Conservation (phyloP, 2,888 invertebrate species). For the Halictus quadricinctus region DNA sequence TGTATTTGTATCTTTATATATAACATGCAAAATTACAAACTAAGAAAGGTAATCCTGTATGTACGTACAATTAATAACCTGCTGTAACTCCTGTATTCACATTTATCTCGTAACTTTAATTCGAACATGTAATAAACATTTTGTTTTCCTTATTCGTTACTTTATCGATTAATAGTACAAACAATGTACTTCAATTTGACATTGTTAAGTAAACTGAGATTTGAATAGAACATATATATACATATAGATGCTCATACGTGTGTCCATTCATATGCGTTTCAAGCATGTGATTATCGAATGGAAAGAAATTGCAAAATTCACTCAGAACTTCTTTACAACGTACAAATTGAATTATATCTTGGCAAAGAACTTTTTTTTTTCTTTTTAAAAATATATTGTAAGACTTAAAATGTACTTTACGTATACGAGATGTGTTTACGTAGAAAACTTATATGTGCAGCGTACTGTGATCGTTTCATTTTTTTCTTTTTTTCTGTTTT, state of each 20-base stretch:
- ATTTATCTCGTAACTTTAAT: slow-evolving; percentile 58
- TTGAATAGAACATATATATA: slow-evolving; percentile 15
- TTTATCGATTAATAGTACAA: slow-evolving; percentile 56
- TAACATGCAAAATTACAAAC: slow-evolving; percentile 76
- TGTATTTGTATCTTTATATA: slow-evolving; percentile 42
- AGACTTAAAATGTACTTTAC: slow-evolving; percentile 4
- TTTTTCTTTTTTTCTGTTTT: not conserved
- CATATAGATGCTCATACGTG: not conserved
- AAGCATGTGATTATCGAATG: slow-evolving; percentile 10
- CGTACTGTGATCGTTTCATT: not conserved
- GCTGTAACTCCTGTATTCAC: slow-evolving; percentile 65
- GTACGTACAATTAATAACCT: slow-evolving; percentile 62
- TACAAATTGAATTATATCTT: not conserved
- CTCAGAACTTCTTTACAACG: not conserved
- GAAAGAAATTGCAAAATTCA: not conserved
- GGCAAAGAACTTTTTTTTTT: not conserved
- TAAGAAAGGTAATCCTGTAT: slow-evolving; percentile 71
- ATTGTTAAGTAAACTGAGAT: slow-evolving; percentile 70
- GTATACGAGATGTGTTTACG: slow-evolving; percentile 1
- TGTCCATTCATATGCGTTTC: not conserved
- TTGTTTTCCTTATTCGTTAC: slow-evolving; percentile 39
- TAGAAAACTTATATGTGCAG: slow-evolving; percentile 26
- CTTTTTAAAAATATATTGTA: slow-evolving; percentile 5
- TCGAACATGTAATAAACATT: slow-evolving; percentile 63
- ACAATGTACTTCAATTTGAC: slow-evolving; percentile 57